Conservation (phyloP, 2,888 invertebrate species). For the Apeira syringaria region DNA sequence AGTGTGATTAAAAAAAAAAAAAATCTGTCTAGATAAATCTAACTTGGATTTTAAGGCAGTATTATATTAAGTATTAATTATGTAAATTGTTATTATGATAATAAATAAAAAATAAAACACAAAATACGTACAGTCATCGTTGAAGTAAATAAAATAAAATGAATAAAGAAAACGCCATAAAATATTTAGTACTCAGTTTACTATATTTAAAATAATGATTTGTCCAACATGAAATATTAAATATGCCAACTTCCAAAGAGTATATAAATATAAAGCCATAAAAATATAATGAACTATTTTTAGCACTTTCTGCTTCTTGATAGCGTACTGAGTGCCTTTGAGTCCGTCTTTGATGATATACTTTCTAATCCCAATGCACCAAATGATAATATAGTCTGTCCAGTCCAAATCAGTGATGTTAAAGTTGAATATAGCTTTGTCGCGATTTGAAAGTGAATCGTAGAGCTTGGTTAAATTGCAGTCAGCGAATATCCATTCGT, state of each 20-base stretch:
- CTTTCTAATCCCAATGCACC: slow-evolving; percentile 20
- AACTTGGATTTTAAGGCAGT: no score
- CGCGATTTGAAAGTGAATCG: slow-evolving; percentile 19
- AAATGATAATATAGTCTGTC: slow-evolving; percentile 9
- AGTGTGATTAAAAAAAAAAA: no score
- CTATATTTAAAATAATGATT: neutral
- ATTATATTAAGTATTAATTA: no score
- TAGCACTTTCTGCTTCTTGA: slow-evolving; percentile 8
- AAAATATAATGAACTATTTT: slow-evolving; percentile 16
- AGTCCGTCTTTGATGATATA: slow-evolving; percentile 28
- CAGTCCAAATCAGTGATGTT: slow-evolving; percentile 22
- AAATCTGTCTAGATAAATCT: no score
- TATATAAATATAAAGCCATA: slow-evolving; percentile 12
- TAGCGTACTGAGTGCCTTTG: slow-evolving; percentile 5
- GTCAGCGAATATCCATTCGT: slow-evolving; percentile 21
- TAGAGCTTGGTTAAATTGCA: slow-evolving; percentile 14
- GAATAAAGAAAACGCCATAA: no score
- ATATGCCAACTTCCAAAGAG: slow-evolving; percentile 13
- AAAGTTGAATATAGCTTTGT: slow-evolving; percentile 29
- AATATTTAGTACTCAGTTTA: neutral
- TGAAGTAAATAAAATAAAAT: no score
- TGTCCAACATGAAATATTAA: neutral
- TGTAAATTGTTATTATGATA: no score
- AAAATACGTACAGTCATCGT: no score
- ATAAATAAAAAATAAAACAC: no score